phyloP scores from a whole-genome alignment of 1,140 invertebrate genomes.

The Zaprionus africanus region DNA sequence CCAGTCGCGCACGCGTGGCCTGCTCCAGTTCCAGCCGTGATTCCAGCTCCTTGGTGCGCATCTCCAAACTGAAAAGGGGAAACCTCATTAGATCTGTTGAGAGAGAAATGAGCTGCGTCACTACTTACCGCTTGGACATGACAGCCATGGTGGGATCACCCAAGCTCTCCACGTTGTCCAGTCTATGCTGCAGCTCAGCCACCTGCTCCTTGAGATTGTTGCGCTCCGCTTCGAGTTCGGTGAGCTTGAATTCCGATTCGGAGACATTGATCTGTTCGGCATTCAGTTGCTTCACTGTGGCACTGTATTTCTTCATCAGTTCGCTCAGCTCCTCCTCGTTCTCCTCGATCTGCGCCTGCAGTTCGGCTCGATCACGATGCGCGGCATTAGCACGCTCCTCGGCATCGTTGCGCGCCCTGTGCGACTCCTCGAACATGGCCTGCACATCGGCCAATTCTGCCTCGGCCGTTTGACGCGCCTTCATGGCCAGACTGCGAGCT shows the following conservation, averaged over 20 bases:
- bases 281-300: conserved; percentile 93
- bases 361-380: conserved; percentile 91
- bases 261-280: conserved; percentile 92
- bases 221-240: conserved; percentile 91
- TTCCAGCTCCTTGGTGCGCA: conserved; percentile 94
- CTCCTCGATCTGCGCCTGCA: conserved; percentile 94
- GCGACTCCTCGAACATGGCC: conserved; percentile 92
- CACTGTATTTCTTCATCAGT: conserved; percentile 96
- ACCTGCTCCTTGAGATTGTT: conserved; percentile 91
- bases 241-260: conserved; percentile 92
- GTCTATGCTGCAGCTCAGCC: conserved; percentile 89
- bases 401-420: conserved; percentile 90
- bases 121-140: conserved; percentile 87
- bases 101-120: background rate
- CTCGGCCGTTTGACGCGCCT: conserved; percentile 92
- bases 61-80: conserved; percentile 86
- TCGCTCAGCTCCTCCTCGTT: conserved; percentile 96
- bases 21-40: conserved; percentile 95
- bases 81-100: background rate
- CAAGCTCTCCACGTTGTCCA: conserved; percentile 91
- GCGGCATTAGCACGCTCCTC: conserved; percentile 91
- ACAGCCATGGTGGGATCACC: conserved; percentile 91
- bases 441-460: conserved; percentile 91
- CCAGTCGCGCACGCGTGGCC: conserved; percentile 92
- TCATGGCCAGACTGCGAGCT: conserved; percentile 91